phyloP scores from a whole-genome alignment of 2,113 vertebrate genomes.

The Tricholaema leucomelas region DNA sequence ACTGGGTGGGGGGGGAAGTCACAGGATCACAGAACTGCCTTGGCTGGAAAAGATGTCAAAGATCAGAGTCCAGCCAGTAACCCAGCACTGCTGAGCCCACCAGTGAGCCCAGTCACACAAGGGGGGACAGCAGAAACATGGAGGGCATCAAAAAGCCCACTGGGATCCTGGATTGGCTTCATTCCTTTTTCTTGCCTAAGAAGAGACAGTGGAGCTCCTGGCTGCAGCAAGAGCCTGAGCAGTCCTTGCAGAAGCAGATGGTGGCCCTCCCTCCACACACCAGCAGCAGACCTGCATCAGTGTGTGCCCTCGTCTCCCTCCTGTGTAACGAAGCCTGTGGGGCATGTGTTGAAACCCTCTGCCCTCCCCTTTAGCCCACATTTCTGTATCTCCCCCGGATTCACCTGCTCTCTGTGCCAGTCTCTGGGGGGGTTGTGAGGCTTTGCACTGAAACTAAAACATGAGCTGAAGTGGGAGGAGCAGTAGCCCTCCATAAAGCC shows the following conservation, averaged over 20 bases:
- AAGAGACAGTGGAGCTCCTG: background rate
- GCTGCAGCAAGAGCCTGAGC: background rate
- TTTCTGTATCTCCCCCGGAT: background rate
- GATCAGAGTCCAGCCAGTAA: too few relatives aligned
- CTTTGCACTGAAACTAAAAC: background rate
- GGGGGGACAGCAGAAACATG: background rate
- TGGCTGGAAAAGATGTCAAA: too few relatives aligned
- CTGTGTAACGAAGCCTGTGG: background rate
- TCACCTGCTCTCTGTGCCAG: background rate
- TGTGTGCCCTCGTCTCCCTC: background rate
- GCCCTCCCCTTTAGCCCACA: background rate
- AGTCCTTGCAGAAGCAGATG: background rate
- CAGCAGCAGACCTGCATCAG: background rate
- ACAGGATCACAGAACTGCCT: too few relatives aligned
- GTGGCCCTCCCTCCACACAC: background rate
- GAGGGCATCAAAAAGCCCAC: background rate
- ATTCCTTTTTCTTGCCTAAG: background rate
- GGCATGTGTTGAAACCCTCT: accelerated
- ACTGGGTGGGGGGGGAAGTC: background rate
- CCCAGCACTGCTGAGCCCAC: too few relatives aligned
- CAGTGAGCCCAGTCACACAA: background rate
- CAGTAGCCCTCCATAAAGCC: background rate
- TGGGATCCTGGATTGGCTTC: background rate
- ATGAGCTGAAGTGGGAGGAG: background rate
- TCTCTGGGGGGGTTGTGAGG: background rate